A percentile compares a stretch with the other conserved stretches of the same genome.
phyloP scores from a whole-genome alignment of 1,140 invertebrate species.

The Drosophila ogumai region DNA sequence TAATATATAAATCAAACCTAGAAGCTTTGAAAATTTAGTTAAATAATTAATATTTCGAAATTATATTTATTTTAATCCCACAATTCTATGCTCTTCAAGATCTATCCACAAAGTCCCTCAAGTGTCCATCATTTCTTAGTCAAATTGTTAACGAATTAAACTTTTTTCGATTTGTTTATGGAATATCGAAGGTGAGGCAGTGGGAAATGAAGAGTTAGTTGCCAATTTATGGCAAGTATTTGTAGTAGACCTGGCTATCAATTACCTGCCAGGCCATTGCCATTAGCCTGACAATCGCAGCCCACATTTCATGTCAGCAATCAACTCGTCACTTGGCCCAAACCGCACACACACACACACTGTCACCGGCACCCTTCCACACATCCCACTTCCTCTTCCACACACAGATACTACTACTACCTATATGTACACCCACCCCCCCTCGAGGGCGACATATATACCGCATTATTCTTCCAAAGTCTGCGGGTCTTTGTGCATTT shows the following conservation, averaged over 20 bases:
- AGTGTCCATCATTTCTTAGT: not conserved
- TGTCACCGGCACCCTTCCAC: constrained; percentile 1
- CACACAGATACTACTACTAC: constrained; percentile 12
- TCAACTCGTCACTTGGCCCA: constrained; percentile 33
- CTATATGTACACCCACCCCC: too few species aligned
- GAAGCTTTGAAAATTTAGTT: too few species aligned
- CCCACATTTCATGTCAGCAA: constrained; percentile 45
- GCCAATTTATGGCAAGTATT: constrained; percentile 33
- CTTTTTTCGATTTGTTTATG: not conserved
- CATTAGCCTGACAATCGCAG: constrained; percentile 40
- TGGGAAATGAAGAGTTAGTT: not conserved
- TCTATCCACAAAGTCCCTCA: not conserved
- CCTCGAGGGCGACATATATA: not conserved
- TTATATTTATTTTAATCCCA: too few species aligned
- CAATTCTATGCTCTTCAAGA: too few species aligned
- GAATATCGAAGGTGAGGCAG: not conserved
- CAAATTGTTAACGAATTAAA: constrained; percentile 14
- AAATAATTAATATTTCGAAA: too few species aligned
- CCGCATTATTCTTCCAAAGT: constrained; percentile 15
- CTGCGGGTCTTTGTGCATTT: constrained; percentile 56
- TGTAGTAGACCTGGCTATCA: constrained; percentile 16
- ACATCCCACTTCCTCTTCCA: constrained; percentile 10
- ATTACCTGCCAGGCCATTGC: constrained; percentile 37
- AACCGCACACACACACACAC: constrained; percentile 10
- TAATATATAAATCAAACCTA: too few species aligned